Conservation (phyloP, 2,113 vertebrate species). For the Istiophorus platypterus region DNA sequence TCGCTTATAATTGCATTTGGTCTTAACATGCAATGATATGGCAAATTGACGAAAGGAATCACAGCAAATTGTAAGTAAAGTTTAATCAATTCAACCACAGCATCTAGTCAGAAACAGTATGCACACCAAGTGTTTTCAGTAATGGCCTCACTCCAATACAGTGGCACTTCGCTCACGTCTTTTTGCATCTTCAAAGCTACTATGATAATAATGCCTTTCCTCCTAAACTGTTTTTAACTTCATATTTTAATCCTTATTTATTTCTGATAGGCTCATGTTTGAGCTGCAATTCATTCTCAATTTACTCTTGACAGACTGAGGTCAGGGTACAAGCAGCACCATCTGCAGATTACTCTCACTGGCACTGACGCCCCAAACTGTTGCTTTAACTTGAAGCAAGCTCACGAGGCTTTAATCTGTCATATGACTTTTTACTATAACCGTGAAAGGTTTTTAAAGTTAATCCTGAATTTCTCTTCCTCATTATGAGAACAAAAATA, state of each 20-base stretch:
- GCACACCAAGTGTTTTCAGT: background rate
- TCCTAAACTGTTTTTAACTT: background rate
- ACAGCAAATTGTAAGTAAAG: too few species aligned
- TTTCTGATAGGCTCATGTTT: background rate
- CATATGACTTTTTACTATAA: background rate
- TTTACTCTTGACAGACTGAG: slow-evolving; percentile 10
- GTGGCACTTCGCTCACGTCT: background rate
- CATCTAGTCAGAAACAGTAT: background rate
- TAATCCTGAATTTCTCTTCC: background rate
- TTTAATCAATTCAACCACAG: background rate
- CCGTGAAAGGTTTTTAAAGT: background rate
- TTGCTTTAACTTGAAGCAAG: background rate
- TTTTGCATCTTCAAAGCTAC: background rate
- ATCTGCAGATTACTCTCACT: slow-evolving; percentile 3
- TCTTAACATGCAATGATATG: too few species aligned
- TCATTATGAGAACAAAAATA: background rate
- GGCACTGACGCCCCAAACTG: background rate
- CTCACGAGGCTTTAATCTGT: background rate
- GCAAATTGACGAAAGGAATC: too few species aligned
- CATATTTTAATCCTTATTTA: background rate
- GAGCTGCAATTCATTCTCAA: slow-evolving; percentile 14
- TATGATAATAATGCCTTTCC: background rate
- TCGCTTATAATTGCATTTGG: too few species aligned
- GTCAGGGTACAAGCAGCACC: slow-evolving; percentile 15
- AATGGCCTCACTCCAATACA: background rate